A percentile compares a stretch with the other conserved stretches of the same genome.
Evolutionary conservation across 2,797 vertebrate species (phyloP).

Genomic region (Parotocinclus haroldoi): DNA sequence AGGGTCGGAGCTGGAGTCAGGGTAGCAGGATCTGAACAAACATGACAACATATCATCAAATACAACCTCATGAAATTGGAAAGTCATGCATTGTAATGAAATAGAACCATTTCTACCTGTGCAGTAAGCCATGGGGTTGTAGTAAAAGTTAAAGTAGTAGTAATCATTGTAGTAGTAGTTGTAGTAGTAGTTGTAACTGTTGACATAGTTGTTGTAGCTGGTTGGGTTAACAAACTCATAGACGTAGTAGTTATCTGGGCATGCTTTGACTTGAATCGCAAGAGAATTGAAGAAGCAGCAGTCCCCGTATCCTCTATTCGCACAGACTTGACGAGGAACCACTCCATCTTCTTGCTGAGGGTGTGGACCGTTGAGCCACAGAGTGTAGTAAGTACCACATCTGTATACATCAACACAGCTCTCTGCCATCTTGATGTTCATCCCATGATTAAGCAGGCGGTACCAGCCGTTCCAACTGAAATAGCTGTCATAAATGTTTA

Average conservation of each 20-base stretch:
- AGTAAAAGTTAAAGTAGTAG: too few species aligned
- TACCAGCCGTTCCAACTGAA: neutral
- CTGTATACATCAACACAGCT: neutral
- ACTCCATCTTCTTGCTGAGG: neutral
- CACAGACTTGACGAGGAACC: neutral
- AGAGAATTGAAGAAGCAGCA: neutral
- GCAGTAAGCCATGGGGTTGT: neutral
- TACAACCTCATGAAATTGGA: too few species aligned
- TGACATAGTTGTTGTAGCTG: too few species aligned
- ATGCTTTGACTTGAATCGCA: neutral
- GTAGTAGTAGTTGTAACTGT: too few species aligned
- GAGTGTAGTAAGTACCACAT: neutral
- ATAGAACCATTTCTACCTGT: conserved; percentile 6
- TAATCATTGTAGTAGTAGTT: too few species aligned
- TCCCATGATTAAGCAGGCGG: neutral
- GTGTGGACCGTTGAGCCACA: neutral
- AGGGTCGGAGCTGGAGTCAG: neutral
- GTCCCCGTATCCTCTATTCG: neutral
- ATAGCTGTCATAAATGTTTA: neutral
- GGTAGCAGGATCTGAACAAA: neutral
- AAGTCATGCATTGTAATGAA: too few species aligned
- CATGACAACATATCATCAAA: too few species aligned
- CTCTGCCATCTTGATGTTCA: neutral
- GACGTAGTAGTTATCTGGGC: neutral
- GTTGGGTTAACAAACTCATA: neutral